These are phyloP conservation scores for Habrosyne pyritoides DNA, from an alignment of 2,888 invertebrate genomes.

Conservation along the genomic window DNA sequence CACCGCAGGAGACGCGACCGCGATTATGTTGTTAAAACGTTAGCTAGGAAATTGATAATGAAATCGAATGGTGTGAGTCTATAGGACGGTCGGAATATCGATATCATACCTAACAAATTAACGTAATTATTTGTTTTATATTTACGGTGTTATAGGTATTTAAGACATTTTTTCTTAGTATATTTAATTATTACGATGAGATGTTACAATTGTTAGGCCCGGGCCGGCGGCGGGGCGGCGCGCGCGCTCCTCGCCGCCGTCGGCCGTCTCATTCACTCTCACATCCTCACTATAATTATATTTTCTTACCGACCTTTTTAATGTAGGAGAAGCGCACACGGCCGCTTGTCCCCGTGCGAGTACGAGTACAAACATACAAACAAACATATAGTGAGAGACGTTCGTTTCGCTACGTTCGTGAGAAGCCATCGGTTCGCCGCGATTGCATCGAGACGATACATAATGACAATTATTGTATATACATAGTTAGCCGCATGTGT, in stretches of 20 bases:
- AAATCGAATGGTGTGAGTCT: constrained; percentile 82
- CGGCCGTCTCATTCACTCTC: constrained; percentile 77
- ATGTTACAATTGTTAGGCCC: constrained; percentile 80
- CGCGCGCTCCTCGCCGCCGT: constrained; percentile 58
- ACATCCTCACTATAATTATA: constrained; percentile 82
- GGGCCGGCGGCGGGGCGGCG: constrained; percentile 65
- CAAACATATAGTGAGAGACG: constrained; percentile 75
- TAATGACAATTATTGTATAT: constrained; percentile 77
- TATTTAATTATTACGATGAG: constrained; percentile 82
- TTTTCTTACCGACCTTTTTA: constrained; percentile 82
- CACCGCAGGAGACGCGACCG: constrained; percentile 75
- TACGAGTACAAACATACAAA: constrained; percentile 72
- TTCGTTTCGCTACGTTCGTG: constrained; percentile 78
- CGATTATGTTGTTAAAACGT: constrained; percentile 81
- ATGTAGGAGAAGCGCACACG: constrained; percentile 80
- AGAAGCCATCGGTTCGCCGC: constrained; percentile 83
- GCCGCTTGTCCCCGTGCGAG: constrained; percentile 79
- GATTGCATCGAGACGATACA: constrained; percentile 73
- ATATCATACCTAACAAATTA: constrained; percentile 84
- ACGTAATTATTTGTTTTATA: constrained; percentile 84
- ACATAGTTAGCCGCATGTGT: constrained; percentile 82
- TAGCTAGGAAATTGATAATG: constrained; percentile 84
- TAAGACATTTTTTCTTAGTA: constrained; percentile 84
- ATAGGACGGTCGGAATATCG: constrained; percentile 80
- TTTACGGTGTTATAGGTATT: constrained; percentile 84